phyloP scores from a whole-genome alignment of 2,888 invertebrate genomes.

The Sesamia inferens region DNA sequence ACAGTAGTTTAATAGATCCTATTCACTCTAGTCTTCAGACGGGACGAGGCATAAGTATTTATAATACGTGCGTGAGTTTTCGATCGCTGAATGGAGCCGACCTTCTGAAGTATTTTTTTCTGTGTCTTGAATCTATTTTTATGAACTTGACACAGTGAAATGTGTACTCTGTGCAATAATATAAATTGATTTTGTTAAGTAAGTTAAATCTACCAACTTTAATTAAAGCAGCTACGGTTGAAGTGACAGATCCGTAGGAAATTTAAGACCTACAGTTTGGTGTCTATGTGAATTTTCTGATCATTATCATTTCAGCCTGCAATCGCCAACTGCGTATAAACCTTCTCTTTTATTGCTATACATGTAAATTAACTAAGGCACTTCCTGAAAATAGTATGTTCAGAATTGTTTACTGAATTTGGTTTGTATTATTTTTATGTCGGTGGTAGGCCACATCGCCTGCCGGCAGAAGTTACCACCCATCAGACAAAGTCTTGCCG shows the following conservation, averaged over 20 bases:
- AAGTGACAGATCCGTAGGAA: not conserved
- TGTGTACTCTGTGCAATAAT: not conserved
- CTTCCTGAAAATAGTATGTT: too few species aligned
- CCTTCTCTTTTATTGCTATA: too few species aligned
- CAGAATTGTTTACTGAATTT: too few species aligned
- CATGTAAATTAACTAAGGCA: too few species aligned
- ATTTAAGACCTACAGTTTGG: not conserved
- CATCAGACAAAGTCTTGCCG: too few species aligned
- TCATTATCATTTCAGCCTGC: not conserved
- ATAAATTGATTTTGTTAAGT: constrained; percentile 25
- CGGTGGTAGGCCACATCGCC: too few species aligned
- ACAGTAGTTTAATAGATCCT: too few species aligned
- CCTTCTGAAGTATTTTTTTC: constrained; percentile 1
- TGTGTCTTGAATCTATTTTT: constrained; percentile 12
- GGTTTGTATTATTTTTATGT: too few species aligned
- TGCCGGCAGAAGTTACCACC: too few species aligned
- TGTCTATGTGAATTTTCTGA: not conserved
- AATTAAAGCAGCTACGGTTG: not conserved
- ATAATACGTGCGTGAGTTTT: too few species aligned
- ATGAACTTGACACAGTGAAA: constrained; percentile 14
- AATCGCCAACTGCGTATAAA: too few species aligned
- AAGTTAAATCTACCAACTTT: constrained; percentile 8
- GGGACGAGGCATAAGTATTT: not conserved
- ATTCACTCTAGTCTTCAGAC: too few species aligned
- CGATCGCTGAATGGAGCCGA: not conserved